These are phyloP conservation scores for Sarcophaga rosellei DNA, from an alignment of 2,888 invertebrate species.

Conservation along the genomic window DNA sequence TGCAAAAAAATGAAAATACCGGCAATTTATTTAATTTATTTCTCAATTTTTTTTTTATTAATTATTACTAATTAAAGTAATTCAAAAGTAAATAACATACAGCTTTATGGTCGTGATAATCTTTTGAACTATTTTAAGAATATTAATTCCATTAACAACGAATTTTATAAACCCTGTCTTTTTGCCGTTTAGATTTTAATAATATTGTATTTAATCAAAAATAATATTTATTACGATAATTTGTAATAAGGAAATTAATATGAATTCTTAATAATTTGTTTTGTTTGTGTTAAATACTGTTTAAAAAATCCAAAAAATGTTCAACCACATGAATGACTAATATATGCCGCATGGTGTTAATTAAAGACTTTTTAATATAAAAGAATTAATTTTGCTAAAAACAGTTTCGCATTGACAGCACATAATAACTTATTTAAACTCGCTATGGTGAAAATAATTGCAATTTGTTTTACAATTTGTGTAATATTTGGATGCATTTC, in stretches of 20 bases:
- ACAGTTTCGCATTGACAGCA: background rate
- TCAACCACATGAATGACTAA: too few species aligned
- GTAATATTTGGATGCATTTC: background rate
- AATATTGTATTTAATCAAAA: too few species aligned
- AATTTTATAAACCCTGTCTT: background rate
- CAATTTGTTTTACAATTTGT: conserved; percentile 6
- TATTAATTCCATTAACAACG: background rate
- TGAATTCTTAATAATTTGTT: too few species aligned
- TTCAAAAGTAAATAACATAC: background rate
- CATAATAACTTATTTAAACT: background rate
- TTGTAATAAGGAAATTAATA: too few species aligned
- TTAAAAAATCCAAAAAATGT: too few species aligned
- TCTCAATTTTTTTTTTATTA: too few species aligned
- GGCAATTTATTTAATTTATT: too few species aligned
- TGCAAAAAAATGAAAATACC: too few species aligned
- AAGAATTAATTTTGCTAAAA: background rate
- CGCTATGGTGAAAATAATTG: background rate
- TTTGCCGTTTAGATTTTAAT: background rate
- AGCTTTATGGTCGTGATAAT: background rate
- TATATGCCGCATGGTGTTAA: too few species aligned
- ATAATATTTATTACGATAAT: too few species aligned
- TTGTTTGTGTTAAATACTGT: too few species aligned
- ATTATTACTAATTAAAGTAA: background rate
- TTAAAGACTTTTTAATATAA: too few species aligned
- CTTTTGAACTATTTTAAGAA: conserved; percentile 15